Evolutionary conservation across 2,888 invertebrate species (phyloP), one percentile per base, ranked within the genome.

Genomic region (Eretmocerus hayati): DNA sequence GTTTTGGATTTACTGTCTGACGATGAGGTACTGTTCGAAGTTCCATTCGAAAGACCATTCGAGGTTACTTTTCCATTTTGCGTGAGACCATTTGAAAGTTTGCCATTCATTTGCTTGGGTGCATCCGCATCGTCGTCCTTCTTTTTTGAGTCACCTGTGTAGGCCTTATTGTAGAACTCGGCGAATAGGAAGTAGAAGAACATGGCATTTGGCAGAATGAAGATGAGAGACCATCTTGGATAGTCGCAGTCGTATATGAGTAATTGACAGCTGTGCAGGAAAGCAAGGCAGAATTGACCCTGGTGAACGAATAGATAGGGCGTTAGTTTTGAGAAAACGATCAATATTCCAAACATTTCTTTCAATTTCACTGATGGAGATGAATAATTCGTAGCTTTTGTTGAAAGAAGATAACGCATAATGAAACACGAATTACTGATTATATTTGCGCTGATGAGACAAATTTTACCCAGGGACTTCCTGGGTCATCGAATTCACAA

Each of bases 101-200:
- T 46, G 11, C 30, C 38, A 19, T 46, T 46, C 2, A 2, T 15
- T 42, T 31, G 23, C 21, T 16, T 30, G 2, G 18, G 19, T 33
- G 36, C 42, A n/a, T 47, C 32, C 8, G 21, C n/a, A 4, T 32
- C 18, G 31, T 9, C 21, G 21, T 54, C 54, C 19, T 51, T 51
- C 9, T 52, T 54, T n/a, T 52, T 48, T 22, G 55, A 50, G 4
- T 20, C 38, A 5, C 5, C 38, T 6, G 33, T 31, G 67, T 89
- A 90, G 0, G 87, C 81, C 63, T 86, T 83, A 61, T 84, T 84
- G 73, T 94, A 95, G 76, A 94, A 95, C 64, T 93, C 87, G 52
- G 84, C 83, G 75, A 95, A 95, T 54, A 95, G 80, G 67, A 89
- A 83, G 72, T 92, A 90, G 77, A 95, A 95, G 78, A 95, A 88